These are phyloP conservation scores for Microtus oregoni DNA, from an alignment of 2,113 vertebrate species.

Conservation along the genomic window DNA sequence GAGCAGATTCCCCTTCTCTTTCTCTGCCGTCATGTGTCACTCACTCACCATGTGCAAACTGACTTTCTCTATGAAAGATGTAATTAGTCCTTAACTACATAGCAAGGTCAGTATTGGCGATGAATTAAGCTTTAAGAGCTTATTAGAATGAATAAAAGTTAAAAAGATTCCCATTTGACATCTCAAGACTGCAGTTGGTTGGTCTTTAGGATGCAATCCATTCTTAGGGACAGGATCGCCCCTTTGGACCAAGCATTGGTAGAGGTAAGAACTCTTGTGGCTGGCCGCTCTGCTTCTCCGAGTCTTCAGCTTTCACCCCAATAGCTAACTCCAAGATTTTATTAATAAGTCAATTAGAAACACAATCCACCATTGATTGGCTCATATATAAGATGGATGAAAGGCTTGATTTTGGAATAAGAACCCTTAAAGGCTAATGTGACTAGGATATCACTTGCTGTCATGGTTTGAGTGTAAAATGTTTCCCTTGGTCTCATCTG, in stretches of 20 bases:
- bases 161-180: conserved; percentile 57
- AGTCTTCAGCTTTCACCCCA: too few species aligned
- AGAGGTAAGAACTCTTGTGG: too few species aligned
- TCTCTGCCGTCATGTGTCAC: neutral
- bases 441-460: neutral
- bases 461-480: neutral
- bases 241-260: too few species aligned
- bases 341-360: too few species aligned
- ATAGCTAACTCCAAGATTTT: too few species aligned
- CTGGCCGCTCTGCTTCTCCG: too few species aligned
- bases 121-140: conserved; percentile 56
- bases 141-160: conserved; percentile 52
- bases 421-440: neutral
- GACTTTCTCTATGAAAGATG: conserved; percentile 43
- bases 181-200: conserved; percentile 33
- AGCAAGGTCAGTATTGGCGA: conserved; percentile 12
- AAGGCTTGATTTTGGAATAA: conserved; percentile 44
- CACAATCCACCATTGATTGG: too few species aligned
- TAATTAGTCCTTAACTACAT: conserved; percentile 32
- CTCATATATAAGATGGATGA: neutral
- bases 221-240: too few species aligned
- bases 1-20: neutral
- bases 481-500: neutral
- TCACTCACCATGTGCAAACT: neutral
- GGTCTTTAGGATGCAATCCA: conserved; percentile 57